Evolutionary conservation across 2,797 vertebrate genomes (phyloP).

Genomic region (Cercopithecus diana): DNA sequence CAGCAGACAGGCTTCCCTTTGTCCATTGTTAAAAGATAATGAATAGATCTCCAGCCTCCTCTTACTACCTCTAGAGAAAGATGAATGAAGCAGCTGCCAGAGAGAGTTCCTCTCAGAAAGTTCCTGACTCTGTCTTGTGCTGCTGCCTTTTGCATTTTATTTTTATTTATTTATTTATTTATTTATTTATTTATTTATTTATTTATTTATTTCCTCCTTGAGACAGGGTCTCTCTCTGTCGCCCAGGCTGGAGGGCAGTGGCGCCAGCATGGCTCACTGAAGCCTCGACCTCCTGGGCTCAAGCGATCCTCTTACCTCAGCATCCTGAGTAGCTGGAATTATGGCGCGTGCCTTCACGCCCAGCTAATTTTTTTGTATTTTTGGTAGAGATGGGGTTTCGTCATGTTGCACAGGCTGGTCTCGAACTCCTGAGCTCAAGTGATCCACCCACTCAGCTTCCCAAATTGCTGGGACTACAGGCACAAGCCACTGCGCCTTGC

Average conservation of each 20-base stretch:
- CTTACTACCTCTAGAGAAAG: slow-evolving; percentile 33
- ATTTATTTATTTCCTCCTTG: neutral
- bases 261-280: neutral
- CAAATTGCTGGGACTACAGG: no score
- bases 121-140: neutral
- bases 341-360: rapidly evolving
- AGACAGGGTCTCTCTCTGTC: neutral
- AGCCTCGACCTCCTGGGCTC: neutral
- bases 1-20: slow-evolving; percentile 43
- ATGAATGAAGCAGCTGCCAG: neutral
- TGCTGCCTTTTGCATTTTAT: neutral
- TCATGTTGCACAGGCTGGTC: no score
- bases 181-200: no score
- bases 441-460: no score
- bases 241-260: neutral
- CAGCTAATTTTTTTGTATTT: no score
- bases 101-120: slow-evolving; percentile 8
- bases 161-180: neutral
- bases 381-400: no score
- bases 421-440: no score
- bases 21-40: slow-evolving; percentile 39
- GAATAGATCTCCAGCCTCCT: neutral
- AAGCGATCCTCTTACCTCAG: neutral
- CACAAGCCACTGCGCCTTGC: no score
- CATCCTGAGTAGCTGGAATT: neutral